phyloP scores from a whole-genome alignment of 2,888 invertebrate genomes.

The Drosophila conformis region DNA sequence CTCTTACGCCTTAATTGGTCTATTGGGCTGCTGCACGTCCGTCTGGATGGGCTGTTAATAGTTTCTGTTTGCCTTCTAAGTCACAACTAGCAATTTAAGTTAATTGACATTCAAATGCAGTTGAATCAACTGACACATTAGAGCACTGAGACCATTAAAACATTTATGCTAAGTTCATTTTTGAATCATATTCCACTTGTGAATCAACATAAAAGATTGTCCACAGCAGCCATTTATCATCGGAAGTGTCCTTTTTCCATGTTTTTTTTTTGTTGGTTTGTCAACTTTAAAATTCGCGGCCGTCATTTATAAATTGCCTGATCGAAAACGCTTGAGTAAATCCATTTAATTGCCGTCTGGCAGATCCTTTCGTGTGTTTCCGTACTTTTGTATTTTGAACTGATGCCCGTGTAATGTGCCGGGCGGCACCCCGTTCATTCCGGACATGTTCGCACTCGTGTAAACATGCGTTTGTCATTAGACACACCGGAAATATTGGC shows the following conservation, averaged over 20 bases:
- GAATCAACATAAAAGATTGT: slow-evolving; percentile 12
- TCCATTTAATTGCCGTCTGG: slow-evolving; percentile 73
- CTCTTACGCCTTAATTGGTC: slow-evolving; percentile 64
- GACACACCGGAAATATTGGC: slow-evolving; percentile 79
- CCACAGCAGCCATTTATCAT: slow-evolving; percentile 65
- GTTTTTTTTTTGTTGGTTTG: not conserved
- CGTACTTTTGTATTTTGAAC: slow-evolving; percentile 4
- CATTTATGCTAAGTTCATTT: slow-evolving; percentile 4
- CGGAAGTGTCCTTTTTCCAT: not conserved
- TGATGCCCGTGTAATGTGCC: slow-evolving; percentile 71
- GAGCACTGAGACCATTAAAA: not conserved
- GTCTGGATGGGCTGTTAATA: slow-evolving; percentile 55
- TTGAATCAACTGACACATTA: slow-evolving; percentile 64
- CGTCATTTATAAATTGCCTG: slow-evolving; percentile 78
- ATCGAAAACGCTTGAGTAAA: slow-evolving; percentile 74
- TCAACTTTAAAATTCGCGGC: slow-evolving; percentile 51
- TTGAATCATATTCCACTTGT: slow-evolving; percentile 10
- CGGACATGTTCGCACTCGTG: slow-evolving; percentile 79
- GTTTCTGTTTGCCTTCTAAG: slow-evolving; percentile 68
- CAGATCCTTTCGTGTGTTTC: slow-evolving; percentile 33
- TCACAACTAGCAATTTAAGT: slow-evolving; percentile 77
- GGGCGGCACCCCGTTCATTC: slow-evolving; percentile 63
- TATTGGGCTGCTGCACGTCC: slow-evolving; percentile 37
- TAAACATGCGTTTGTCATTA: slow-evolving; percentile 82
- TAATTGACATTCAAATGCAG: slow-evolving; percentile 80